Base-by-base conservation (phyloP, 1,140 invertebrate genomes). In the Formica exsecta region DNA sequence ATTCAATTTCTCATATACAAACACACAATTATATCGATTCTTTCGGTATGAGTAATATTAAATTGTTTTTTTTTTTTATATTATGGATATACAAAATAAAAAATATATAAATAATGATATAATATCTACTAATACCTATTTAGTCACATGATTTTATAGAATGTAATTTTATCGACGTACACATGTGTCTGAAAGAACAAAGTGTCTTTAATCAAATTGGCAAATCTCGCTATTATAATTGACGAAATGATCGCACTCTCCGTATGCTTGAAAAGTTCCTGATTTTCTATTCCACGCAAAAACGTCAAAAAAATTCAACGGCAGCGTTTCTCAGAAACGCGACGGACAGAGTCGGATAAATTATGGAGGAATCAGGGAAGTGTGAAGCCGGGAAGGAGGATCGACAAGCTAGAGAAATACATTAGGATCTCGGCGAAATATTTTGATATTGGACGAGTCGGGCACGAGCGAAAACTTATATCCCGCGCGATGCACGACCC, bases 341-440 rank as follows among this genome's bases (percentile, higher is more conserved):
- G 25, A 5, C 19, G 25, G 44, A 61, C 79, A 25, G 6, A 36
- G 38, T 41, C 79, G 51, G 44, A 41, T 68, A 25, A 85, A 66
- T 85, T 85, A 85, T 44, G 79, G 9, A 32, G 32, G 19, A 83
- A 62, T 83, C 70, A 41, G 38, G 8, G 4, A 80, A 66, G 25
- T n/a, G 51, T 22, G 77, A 59, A 32, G 36, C 32, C 29, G 38
- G 41, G 13, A 64, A 51, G 29, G 13, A 22, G 74, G 16, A 77
- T 59, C 62, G 41, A 85, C 84, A 77, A 57, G 25, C 62, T 79
- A 29, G 44, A 59, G 64, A 85, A 85, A 79, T 80, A 80, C 75
- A 81, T 85, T 85, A 85, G 68, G 68, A 83, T 36, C 54, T 68
- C 25, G n/a, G 54, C 38, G 68, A 74, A 83, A 59, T 83, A 74